phyloP scores from a whole-genome alignment of 2,113 vertebrate species.

The Recurvirostra avosetta region DNA sequence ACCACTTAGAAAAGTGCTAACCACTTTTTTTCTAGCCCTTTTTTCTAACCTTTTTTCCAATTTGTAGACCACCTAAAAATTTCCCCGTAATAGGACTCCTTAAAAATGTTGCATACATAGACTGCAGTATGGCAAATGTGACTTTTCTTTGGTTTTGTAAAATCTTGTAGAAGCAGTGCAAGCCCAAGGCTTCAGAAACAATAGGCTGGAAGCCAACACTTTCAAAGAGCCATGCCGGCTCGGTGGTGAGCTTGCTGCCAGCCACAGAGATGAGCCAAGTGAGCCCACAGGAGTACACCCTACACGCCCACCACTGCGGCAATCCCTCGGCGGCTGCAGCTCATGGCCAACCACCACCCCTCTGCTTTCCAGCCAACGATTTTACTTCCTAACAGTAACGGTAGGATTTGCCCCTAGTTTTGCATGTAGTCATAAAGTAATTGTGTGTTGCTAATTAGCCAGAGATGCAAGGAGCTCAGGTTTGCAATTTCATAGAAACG shows the following conservation, averaged over 20 bases:
- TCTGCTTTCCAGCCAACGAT: not conserved
- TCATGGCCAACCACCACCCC: not conserved
- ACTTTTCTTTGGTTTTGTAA: not conserved
- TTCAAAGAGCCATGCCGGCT: not conserved
- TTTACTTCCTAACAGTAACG: not conserved
- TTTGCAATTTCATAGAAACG: not conserved
- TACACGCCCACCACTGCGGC: not conserved
- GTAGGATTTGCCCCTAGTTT: not conserved
- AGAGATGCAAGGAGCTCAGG: not conserved
- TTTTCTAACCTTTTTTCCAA: not conserved
- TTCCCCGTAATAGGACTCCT: not conserved
- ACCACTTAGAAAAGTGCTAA: not conserved
- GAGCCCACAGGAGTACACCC: not conserved
- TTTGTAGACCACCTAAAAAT: not conserved
- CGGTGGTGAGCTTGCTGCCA: not conserved
- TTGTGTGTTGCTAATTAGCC: not conserved
- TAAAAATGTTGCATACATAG: not conserved
- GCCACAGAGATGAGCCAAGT: not conserved
- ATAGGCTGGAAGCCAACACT: not conserved
- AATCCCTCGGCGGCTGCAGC: not conserved
- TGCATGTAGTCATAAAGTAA: not conserved
- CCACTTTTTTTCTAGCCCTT: not conserved
- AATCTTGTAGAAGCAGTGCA: not conserved
- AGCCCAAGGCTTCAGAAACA: not conserved
- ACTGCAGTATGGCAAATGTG: not conserved